Evolutionary conservation across 2,797 vertebrate genomes (phyloP).

Genomic region (Champsocephalus esox): DNA sequence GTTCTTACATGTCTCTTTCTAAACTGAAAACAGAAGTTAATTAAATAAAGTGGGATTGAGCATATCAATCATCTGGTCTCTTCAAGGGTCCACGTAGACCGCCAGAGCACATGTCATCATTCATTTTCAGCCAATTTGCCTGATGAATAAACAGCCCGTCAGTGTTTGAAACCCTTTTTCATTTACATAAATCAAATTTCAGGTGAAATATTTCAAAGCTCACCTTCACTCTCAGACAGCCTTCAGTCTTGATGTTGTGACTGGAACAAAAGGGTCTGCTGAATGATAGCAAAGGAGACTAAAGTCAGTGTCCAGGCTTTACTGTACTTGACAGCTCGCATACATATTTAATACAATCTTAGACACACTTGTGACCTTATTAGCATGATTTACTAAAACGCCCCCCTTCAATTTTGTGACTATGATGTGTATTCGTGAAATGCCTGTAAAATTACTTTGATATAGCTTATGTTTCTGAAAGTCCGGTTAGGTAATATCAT

Average conservation of each 20-base stretch:
- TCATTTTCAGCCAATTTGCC: slow-evolving; percentile 76
- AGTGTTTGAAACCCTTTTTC: slow-evolving; percentile 68
- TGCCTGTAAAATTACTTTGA: no score
- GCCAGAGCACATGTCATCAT: slow-evolving; percentile 65
- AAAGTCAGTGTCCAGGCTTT: slow-evolving; percentile 28
- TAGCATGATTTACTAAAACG: slow-evolving; percentile 1
- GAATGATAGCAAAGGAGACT: slow-evolving; percentile 9
- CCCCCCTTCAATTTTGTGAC: neutral
- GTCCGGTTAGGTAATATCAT: neutral
- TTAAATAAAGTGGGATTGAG: slow-evolving; percentile 76
- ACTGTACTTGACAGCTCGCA: slow-evolving; percentile 45
- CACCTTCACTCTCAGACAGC: slow-evolving; percentile 67
- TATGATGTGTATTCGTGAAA: no score
- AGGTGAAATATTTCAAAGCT: slow-evolving; percentile 73
- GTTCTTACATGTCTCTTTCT: slow-evolving; percentile 30
- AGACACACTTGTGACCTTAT: slow-evolving; percentile 24
- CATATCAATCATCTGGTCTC: slow-evolving; percentile 76
- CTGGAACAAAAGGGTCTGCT: slow-evolving; percentile 23
- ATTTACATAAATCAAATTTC: slow-evolving; percentile 82
- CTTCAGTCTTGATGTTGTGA: slow-evolving; percentile 54
- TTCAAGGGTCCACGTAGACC: slow-evolving; percentile 53
- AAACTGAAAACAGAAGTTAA: slow-evolving; percentile 68
- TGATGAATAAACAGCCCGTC: slow-evolving; percentile 77
- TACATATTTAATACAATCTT: slow-evolving; percentile 31
- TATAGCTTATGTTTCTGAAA: neutral